Percentiles rank a stretch among this genome's conserved stretches.
Evolutionary conservation across 1,140 invertebrate species (phyloP).

Genomic region (Drosophila orosa): DNA sequence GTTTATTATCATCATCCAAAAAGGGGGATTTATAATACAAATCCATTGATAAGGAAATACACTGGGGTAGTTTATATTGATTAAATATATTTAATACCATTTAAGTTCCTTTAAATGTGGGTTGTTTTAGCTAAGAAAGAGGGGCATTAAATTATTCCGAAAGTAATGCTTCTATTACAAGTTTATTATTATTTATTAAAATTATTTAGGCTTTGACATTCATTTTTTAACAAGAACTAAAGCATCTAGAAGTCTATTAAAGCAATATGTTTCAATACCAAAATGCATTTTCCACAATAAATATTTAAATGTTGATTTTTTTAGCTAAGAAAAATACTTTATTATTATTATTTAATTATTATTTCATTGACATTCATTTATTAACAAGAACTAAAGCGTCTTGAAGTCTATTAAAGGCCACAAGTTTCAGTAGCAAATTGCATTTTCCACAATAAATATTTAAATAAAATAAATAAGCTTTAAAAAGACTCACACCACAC

Average conservation of each 20-base stretch:
- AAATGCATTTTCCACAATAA: not conserved
- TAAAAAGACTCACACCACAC: not conserved
- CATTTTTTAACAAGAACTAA: too few species aligned
- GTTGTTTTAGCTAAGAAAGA: not conserved
- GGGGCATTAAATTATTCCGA: not conserved
- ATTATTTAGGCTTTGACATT: too few species aligned
- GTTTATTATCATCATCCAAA: not conserved
- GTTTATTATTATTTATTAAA: too few species aligned
- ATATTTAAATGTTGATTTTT: not conserved
- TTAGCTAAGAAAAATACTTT: too few species aligned
- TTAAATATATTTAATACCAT: not conserved
- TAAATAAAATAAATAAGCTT: not conserved
- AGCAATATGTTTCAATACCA: too few species aligned
- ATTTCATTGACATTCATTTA: too few species aligned
- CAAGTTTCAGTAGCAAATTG: too few species aligned
- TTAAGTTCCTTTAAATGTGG: not conserved
- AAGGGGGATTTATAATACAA: not conserved
- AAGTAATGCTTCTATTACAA: not conserved
- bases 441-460: not conserved
- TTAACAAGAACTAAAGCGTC: too few species aligned
- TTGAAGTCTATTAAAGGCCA: too few species aligned
- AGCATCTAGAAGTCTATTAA: too few species aligned
- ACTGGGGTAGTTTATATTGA: not conserved
- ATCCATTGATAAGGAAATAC: not conserved
- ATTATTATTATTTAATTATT: too few species aligned